Conservation (phyloP, 2,888 invertebrate genomes). For the Chaetogeoica ovagalla region DNA sequence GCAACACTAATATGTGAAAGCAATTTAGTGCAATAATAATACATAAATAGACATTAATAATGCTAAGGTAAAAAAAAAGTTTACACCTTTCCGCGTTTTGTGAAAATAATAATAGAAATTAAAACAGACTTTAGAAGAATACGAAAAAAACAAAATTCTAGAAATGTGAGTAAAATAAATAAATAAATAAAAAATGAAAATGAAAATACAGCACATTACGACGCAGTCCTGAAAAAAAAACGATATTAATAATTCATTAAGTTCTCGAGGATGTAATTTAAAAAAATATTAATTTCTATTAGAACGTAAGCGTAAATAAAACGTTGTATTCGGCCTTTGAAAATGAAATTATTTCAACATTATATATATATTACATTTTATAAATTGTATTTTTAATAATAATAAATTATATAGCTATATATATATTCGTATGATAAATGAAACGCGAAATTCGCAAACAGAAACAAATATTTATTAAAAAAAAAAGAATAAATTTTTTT, state of each 20-base stretch:
- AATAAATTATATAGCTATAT: too few species aligned
- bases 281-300: not conserved
- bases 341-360: too few species aligned
- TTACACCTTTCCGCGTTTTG: slow-evolving; percentile 32
- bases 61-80: slow-evolving; percentile 1
- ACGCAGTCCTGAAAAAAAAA: slow-evolving; percentile 43
- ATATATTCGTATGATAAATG: too few species aligned
- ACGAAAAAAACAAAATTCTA: slow-evolving; percentile 22
- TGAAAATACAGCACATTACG: slow-evolving; percentile 49
- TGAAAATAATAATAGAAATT: slow-evolving; percentile 25
- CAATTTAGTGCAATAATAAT: slow-evolving; percentile 41
- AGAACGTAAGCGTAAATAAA: too few species aligned
- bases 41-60: slow-evolving; percentile 2
- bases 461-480: too few species aligned
- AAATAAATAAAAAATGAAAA: not conserved
- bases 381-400: too few species aligned
- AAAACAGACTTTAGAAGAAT: slow-evolving; percentile 50
- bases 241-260: too few species aligned
- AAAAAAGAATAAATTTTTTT: too few species aligned
- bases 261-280: too few species aligned
- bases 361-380: too few species aligned
- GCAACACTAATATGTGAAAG: slow-evolving; percentile 29
- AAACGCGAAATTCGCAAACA: too few species aligned
- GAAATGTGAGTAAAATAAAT: slow-evolving; percentile 7
- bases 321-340: too few species aligned